Conservation (phyloP, 2,113 vertebrate genomes). For the Seriola dumerili region DNA sequence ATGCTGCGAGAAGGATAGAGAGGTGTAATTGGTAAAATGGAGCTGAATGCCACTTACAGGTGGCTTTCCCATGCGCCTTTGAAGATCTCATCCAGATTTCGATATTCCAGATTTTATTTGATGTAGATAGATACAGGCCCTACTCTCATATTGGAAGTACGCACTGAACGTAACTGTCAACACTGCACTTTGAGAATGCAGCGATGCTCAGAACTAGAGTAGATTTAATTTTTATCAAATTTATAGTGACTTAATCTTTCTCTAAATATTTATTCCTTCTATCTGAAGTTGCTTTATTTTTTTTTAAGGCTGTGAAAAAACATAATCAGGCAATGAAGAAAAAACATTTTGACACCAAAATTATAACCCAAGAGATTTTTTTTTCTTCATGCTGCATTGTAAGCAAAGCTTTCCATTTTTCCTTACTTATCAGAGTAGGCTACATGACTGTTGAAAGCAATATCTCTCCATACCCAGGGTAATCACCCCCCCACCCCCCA, state of each 20-base stretch:
- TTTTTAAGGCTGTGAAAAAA: neutral
- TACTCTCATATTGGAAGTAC: slow-evolving; percentile 6
- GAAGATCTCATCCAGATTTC: slow-evolving; percentile 8
- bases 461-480: slow-evolving; percentile 46
- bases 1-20: slow-evolving; percentile 38
- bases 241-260: neutral
- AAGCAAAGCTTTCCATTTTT: slow-evolving; percentile 32
- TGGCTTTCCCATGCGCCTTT: slow-evolving; percentile 14
- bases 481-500: slow-evolving; percentile 21
- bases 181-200: neutral
- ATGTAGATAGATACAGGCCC: neutral
- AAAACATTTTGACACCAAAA: slow-evolving; percentile 2
- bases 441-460: slow-evolving; percentile 41
- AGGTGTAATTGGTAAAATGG: slow-evolving; percentile 51
- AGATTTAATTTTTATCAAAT: neutral
- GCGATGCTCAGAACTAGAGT: neutral
- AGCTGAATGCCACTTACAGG: slow-evolving; percentile 26
- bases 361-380: neutral
- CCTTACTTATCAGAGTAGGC: slow-evolving; percentile 31
- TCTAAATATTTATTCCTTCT: neutral
- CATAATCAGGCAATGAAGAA: neutral
- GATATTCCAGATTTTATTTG: neutral
- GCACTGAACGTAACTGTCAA: slow-evolving; percentile 1
- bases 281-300: neutral
- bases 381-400: neutral